Evolutionary conservation across 2,797 vertebrate genomes (phyloP).

Genomic region (Sebastes glaucus): DNA sequence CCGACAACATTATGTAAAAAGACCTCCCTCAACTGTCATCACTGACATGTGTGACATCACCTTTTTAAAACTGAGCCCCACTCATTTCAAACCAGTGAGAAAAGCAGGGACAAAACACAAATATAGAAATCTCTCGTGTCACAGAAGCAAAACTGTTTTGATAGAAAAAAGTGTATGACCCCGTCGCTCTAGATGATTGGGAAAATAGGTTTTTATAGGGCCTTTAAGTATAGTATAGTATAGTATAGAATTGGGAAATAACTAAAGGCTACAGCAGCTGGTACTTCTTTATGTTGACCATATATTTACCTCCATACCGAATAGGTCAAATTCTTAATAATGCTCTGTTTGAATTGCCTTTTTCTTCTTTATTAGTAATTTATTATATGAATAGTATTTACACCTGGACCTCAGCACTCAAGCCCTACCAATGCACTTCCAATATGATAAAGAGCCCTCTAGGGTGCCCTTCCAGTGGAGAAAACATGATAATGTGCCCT

Average conservation of each 20-base stretch:
- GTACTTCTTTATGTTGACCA: not conserved
- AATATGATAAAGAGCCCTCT: no score
- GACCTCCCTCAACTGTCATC: no score
- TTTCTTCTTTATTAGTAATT: not conserved
- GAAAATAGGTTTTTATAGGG: not conserved
- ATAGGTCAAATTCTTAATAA: not conserved
- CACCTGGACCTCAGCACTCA: not conserved
- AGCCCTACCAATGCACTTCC: no score
- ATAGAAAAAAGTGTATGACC: not conserved
- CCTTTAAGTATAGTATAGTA: not conserved
- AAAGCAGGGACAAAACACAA: not conserved
- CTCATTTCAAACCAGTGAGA: no score
- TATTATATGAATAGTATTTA: not conserved
- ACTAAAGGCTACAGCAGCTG: not conserved
- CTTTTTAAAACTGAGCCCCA: no score
- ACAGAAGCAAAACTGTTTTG: not conserved
- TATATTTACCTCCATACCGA: not conserved
- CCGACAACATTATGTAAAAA: no score
- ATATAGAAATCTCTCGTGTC: not conserved
- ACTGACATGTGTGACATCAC: no score
- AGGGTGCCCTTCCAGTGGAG: no score
- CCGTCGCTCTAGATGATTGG: not conserved
- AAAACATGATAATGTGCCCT: no score
- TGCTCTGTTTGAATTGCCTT: not conserved
- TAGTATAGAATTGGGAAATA: not conserved